Evolutionary conservation across 1,140 invertebrate species (phyloP), one percentile per base, ranked within the genome.

Genomic region (Drepana arcuata): DNA sequence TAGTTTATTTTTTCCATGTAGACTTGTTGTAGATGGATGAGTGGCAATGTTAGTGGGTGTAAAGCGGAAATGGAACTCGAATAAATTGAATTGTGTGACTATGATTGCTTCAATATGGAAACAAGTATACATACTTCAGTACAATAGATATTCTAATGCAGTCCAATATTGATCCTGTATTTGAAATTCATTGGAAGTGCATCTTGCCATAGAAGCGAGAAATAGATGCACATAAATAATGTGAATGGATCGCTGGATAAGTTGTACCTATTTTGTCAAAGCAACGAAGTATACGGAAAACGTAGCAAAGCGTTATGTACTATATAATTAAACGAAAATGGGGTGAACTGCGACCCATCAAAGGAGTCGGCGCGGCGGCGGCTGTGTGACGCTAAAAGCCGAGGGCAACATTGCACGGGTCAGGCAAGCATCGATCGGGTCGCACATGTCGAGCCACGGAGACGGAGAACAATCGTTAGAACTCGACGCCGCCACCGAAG

Each of bases 351-450:
- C 48, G 51, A 58, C 51, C 44, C 51, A 41, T 55, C 47, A 60
- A 58, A 57, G 49, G 50, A 57, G 44, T 46, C 46, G 56, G 41
- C 54, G 59, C n/a, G n/a, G n/a, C n/a, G n/a, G n/a, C n/a, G n/a
- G n/a, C n/a, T n/a, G n/a, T n/a, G n/a, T n/a, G n/a, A 26, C 9
- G 9, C 43, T 61, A 58, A 56, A 60, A 58, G 48, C 41, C 60
- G 58, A 65, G 61, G 62, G 63, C 57, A 48, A 68, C 51, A 55
- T 64, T 54, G 63, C 56, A 49, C 64, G 66, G 59, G 72, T 70
- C n/a, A n/a, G n/a, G 69, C 71, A 73, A 52, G 41, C 54, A 71
- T 74, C 73, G 70, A 74, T 74, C 70, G 68, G 50, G 52, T 41
- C 32, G 48, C 39, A 52, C 45, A 48, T 51, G 48, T 41, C 42